Evolutionary conservation across 2,888 invertebrate genomes (phyloP).

Genomic region (Anthophora plumipes): DNA sequence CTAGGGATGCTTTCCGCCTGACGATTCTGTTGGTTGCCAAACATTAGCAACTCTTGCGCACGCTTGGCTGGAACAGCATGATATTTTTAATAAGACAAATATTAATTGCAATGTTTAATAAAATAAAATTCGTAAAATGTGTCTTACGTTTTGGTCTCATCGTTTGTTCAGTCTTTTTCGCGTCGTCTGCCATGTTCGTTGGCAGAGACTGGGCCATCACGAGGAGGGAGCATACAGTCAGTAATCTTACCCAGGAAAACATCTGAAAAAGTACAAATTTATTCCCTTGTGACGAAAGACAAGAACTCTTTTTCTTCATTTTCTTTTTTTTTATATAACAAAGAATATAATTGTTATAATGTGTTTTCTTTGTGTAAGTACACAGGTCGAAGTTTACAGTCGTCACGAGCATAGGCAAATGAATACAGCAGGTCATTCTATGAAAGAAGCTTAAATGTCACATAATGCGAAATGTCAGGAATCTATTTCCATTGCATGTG

Average conservation of each 20-base stretch:
- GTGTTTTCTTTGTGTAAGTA: not conserved
- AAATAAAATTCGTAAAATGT: too few relatives aligned
- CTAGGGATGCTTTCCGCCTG: constrained; percentile 65
- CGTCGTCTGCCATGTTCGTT: constrained; percentile 76
- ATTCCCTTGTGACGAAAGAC: not conserved
- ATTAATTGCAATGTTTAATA: too few relatives aligned
- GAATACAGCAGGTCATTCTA: constrained; percentile 58
- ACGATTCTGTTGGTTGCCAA: constrained; percentile 84
- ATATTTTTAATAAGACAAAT: too few relatives aligned
- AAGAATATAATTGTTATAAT: constrained; percentile 22
- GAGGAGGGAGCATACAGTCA: constrained; percentile 72
- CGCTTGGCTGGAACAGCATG: constrained; percentile 78
- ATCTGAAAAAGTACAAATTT: constrained; percentile 67
- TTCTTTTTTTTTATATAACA: not conserved
- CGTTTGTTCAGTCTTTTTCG: constrained; percentile 78
- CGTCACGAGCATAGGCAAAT: constrained; percentile 37
- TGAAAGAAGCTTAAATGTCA: constrained; percentile 67
- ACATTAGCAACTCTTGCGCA: constrained; percentile 84
- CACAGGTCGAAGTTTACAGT: constrained; percentile 45
- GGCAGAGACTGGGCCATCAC: constrained; percentile 76
- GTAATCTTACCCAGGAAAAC: constrained; percentile 69
- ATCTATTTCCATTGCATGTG: constrained; percentile 66
- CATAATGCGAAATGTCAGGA: constrained; percentile 68
- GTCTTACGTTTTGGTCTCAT: constrained; percentile 80
- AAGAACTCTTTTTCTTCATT: not conserved